phyloP scores from a whole-genome alignment of 2,888 invertebrate species.

The Microplitis deprimator region DNA sequence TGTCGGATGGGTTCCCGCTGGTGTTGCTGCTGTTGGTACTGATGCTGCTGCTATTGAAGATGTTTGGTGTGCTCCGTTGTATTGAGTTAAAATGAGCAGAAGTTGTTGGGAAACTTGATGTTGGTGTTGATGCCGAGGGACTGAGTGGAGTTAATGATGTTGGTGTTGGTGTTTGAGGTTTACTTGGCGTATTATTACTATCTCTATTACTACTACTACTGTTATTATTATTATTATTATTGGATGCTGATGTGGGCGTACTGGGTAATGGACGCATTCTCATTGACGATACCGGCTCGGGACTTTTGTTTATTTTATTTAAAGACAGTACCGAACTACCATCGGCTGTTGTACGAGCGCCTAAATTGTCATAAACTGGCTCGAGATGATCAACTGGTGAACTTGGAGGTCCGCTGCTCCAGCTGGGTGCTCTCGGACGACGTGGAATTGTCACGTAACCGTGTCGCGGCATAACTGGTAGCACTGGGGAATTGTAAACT shows the following conservation, averaged over 20 bases:
- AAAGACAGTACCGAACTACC: conserved; percentile 87
- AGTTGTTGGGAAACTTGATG: not conserved
- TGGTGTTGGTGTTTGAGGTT: conserved; percentile 69
- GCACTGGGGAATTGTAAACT: conserved; percentile 72
- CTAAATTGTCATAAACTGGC: conserved; percentile 90
- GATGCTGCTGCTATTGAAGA: conserved; percentile 42
- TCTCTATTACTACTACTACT: no score
- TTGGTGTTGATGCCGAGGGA: not conserved
- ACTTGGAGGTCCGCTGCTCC: conserved; percentile 80
- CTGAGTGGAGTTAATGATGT: not conserved
- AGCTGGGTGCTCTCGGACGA: conserved; percentile 86
- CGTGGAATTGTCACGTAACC: conserved; percentile 91
- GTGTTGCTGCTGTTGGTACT: conserved; percentile 1
- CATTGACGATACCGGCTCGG: conserved; percentile 75
- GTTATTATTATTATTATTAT: no score
- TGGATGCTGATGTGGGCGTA: conserved; percentile 71
- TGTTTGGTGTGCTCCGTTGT: conserved; percentile 62
- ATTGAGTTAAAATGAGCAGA: conserved; percentile 55
- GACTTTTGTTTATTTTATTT: conserved; percentile 85
- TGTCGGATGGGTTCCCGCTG: conserved; percentile 61
- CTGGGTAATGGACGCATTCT: conserved; percentile 78
- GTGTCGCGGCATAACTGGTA: conserved; percentile 80
- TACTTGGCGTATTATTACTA: conserved; percentile 64
- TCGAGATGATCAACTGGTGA: conserved; percentile 76
- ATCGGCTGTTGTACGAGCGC: conserved; percentile 86